Conservation (phyloP, 2,113 vertebrate species). For the Megaceryle torquata region DNA sequence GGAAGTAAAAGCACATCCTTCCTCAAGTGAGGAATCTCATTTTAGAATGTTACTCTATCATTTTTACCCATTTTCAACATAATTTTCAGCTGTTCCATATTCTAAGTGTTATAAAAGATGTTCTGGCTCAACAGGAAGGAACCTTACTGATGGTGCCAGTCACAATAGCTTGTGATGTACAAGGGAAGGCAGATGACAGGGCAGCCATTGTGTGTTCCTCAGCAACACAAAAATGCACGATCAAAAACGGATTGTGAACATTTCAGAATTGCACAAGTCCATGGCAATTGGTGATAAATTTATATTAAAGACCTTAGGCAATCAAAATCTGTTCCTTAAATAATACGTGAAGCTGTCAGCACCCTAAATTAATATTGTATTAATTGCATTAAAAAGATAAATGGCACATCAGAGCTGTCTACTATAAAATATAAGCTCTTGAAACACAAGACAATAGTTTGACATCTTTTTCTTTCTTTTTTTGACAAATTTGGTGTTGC, state of each 20-base stretch:
- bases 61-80: neutral
- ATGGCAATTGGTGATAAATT: neutral
- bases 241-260: neutral
- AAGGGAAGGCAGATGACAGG: neutral
- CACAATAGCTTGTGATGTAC: neutral
- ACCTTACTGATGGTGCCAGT: neutral
- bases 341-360: neutral
- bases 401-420: neutral
- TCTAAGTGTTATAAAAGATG: neutral
- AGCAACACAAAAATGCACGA: neutral
- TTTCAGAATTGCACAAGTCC: neutral
- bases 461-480: neutral
- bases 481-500: constrained; percentile 3
- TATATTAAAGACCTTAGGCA: neutral
- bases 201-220: neutral
- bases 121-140: neutral
- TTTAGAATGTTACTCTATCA: neutral
- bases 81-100: neutral
- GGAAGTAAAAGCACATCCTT: neutral
- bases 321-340: neutral
- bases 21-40: neutral
- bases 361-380: neutral
- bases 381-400: neutral
- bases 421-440: neutral
- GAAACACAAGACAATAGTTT: neutral